Base-by-base conservation (phyloP, 2,113 vertebrate genomes). In the Gila orcuttii region DNA sequence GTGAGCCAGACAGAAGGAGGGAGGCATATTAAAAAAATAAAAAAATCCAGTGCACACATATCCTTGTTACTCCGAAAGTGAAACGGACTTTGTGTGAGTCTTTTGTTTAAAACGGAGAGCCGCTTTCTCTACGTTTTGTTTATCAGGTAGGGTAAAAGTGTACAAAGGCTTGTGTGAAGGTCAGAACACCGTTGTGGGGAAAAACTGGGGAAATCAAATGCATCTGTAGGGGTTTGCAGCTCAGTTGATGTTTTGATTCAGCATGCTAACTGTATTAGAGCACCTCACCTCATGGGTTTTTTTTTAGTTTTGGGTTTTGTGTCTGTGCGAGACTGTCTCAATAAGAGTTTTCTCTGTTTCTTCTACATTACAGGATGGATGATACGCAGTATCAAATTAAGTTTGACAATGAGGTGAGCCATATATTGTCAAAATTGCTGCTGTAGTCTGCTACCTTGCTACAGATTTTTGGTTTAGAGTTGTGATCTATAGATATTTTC, bases 381-480 rank as follows among this genome's bases (percentile, higher is more conserved):
- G 94, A 95, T 28, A 33, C 89, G 66, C 92, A 91, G 73, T 94
- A 90, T 85, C 15, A 11, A 87, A 88, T 94, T 55, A 93, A 91
- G 86, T 93, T 94, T 79, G 94, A 94, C 17, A 90, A 42, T n/a
- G 94, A 94, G 2, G 94, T 95, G 91, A 94, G 94, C 10, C 13
- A n/a, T 28, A 62, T 79, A 50, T 90, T 33, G 28, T 79, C 15
- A 12, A 2, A 13, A 33, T 73, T 42, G 28, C 8, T 42, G 31
- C 66, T 60, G 10, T 36, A 12, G 60, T 55, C 42, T n/a, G n/a
- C n/a, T n/a, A 36, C 4, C 74, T 76, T 31, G 25, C n/a, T 7
- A 52, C 13, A n/a, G 42, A 42, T 75, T 13, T 75, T 50, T 33
- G 3, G 57, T 59, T 59, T 79, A 23, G 28, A 1, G 42, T n/a